These are phyloP conservation scores for Anoura caudifer DNA, from an alignment of 2,113 vertebrate genomes.

Conservation along the genomic window DNA sequence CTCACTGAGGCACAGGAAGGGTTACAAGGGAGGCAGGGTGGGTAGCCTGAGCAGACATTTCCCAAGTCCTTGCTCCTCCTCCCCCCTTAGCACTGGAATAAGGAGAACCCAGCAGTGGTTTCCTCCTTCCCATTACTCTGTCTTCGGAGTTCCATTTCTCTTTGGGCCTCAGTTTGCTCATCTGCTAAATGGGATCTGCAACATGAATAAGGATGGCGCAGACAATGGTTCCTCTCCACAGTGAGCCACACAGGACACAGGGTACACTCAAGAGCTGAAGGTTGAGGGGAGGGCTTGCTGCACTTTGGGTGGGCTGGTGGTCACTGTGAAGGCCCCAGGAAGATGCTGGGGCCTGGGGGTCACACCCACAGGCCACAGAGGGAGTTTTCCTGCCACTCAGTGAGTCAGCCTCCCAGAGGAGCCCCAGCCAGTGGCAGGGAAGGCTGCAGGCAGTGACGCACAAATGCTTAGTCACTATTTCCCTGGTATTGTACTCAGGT, in stretches of 20 bases:
- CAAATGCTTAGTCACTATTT: accelerated
- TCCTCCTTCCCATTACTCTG: background rate
- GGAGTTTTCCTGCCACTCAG: background rate
- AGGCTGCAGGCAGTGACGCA: background rate
- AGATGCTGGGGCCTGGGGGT: background rate
- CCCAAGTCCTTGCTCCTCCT: background rate
- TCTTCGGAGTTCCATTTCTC: background rate
- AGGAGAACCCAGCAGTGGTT: too few species aligned
- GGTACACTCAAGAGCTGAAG: background rate
- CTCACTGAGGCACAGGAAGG: background rate
- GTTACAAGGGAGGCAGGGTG: accelerated
- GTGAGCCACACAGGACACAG: background rate
- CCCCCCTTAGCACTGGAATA: background rate
- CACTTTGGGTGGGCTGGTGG: background rate
- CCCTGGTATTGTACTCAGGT: background rate
- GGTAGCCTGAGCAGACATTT: accelerated
- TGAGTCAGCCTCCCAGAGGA: constrained; percentile 11
- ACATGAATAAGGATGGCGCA: accelerated
- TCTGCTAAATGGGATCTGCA: background rate
- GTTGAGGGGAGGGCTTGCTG: accelerated
- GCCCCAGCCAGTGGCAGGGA: background rate
- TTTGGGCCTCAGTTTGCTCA: background rate
- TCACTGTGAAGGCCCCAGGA: background rate
- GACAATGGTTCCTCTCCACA: background rate
- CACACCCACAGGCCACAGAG: background rate